These are phyloP conservation scores for Ectemnius continuus DNA, from an alignment of 2,888 invertebrate species.

Conservation along the genomic window DNA sequence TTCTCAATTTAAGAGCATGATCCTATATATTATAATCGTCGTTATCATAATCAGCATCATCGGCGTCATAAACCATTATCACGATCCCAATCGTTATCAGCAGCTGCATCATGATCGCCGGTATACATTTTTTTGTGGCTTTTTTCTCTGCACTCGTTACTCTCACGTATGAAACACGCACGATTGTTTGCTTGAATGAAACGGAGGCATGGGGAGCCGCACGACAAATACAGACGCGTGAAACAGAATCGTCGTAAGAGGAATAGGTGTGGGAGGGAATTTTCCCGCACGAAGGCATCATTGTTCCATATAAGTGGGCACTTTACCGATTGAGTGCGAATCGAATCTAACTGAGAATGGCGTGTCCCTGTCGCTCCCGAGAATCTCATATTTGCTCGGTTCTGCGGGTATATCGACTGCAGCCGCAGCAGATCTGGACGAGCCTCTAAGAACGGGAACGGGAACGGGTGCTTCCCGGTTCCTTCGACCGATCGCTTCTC, in stretches of 20 bases:
- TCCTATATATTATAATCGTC: conserved; percentile 17
- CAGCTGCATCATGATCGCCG: conserved; percentile 16
- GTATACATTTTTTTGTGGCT: conserved; percentile 6
- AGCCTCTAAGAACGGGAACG: too few species aligned
- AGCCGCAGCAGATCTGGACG: too few species aligned
- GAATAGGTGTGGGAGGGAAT: conserved; percentile 39
- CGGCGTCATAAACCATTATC: neutral
- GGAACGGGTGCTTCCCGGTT: too few species aligned
- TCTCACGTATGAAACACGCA: conserved; percentile 21
- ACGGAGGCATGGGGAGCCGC: conserved; percentile 58
- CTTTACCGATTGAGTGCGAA: too few species aligned
- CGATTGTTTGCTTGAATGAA: conserved; percentile 51
- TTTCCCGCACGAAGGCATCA: conserved; percentile 26
- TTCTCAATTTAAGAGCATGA: conserved; percentile 18
- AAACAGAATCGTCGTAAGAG: conserved; percentile 46
- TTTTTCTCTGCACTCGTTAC: conserved; percentile 15
- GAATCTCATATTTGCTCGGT: too few species aligned
- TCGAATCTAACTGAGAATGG: too few species aligned
- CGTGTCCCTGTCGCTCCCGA: too few species aligned
- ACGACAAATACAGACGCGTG: conserved; percentile 39
- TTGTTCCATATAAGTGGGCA: neutral
- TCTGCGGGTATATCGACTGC: too few species aligned
- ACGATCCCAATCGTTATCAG: conserved; percentile 20
- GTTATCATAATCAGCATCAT: conserved; percentile 16
- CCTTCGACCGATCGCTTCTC: too few species aligned